Base-by-base conservation (phyloP, 2,888 invertebrate species). In the Rhingia rostrata region DNA sequence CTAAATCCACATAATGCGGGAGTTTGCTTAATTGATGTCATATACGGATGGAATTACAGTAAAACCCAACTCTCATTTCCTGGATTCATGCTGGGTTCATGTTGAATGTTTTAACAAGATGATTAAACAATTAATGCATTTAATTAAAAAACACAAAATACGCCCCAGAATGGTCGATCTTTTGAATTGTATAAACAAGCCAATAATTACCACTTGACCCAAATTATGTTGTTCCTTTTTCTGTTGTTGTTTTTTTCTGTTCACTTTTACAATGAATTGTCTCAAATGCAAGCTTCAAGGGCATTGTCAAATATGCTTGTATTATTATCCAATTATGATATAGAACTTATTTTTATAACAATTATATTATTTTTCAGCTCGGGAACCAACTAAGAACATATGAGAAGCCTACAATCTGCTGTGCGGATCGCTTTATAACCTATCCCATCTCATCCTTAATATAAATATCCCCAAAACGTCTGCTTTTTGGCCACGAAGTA, bases 201-300 rank as follows among this genome's bases (percentile, higher is more conserved):
- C 30, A 30, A 49, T 30, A 30, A 49, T 49, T 49, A 30, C 30
- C 22, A 49, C 49, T 49, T 49, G 30, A 49, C 49, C 47, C 22
- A 47, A 10, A 49, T 49, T 30, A 45, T 45, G 2, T 22, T 22
- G 22, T 22, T 22, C 22, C 22, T 22, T 22, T 22, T 22, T 22
- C 22, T 22, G 22, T 22, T 45, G 2, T 22, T 22, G 22, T 22
- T 22, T 22, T 22, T 22, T 22, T 22, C 22, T 22, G 22, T 22
- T 22, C 22, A 22, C 22, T 22, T 2, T 22, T 22, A 22, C 22
- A 22, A 22, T 22, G 22, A 22, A 22, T 22, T 22, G 22, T 22
- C 22, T 22, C 22, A 22, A 22, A 22, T 22, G 22, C 22, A 22
- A 22, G 22, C 22, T 22, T n/a, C 22, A 22, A 22, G 22, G 22